Evolutionary conservation across 2,113 vertebrate species (phyloP), one percentile per base, ranked within the genome.

Genomic region (Uropsilus gracilis): DNA sequence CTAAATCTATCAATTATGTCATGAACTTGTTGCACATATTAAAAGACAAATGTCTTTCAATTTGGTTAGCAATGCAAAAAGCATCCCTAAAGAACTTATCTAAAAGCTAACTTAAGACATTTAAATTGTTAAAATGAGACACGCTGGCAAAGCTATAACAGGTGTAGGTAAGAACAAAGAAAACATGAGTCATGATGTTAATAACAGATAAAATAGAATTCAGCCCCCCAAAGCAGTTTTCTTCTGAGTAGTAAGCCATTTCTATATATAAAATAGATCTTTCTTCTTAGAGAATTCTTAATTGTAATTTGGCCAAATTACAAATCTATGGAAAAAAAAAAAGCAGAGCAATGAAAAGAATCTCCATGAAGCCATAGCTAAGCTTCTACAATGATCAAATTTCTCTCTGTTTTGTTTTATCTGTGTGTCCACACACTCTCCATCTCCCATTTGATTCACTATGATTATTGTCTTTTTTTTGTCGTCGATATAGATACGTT

Each of bases 151-250:
- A 88, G n/a, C 73, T 78, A 73, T 86, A 90, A 28, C 20, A 82
- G 64, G 14, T 2, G 55, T 95, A 78, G 48, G 1, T 46, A 85
- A 48, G 5, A 48, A 66, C 37, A 92, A 78, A 89, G 55, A 78
- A 95, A 90, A 84, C 44, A 81, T 42, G 68, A 91, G 17, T 80
- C 57, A n/a, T 44, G 1, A 34, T 86, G 26, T 69, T 80, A 89
- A 89, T 53, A 96, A 94, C 55, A 72, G 5, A 86, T 39, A 66
- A 94, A 73, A 69, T 42, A 80, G 18, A 89, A 84, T 61, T 71
- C 16, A 75, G 34, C 5, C 24, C 83, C 53, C 32, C 48, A 57
- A 77, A 68, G 8, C 26, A 85, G 18, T 50, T 80, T 89, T 83
- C 32, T 37, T 83, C 83, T 32, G n/a, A 84, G 24, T 6, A 37